Percentiles rank a stretch among this genome's conserved stretches.
These are phyloP conservation scores for Polydrusus pterygomalis DNA, from an alignment of 2,888 invertebrate genomes.

Conservation along the genomic window DNA sequence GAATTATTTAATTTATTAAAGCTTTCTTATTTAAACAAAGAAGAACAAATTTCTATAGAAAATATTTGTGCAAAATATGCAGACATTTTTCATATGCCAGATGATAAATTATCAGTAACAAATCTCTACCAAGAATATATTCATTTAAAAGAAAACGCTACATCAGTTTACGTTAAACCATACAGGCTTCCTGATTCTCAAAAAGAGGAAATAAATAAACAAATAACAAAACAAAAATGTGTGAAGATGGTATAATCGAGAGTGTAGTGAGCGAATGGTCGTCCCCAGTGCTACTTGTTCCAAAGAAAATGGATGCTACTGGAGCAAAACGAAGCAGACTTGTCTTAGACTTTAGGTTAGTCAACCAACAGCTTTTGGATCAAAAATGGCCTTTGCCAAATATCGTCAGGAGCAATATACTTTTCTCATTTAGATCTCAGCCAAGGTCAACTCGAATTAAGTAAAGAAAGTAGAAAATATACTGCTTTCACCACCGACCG, in stretches of 20 bases:
- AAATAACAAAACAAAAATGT: slow-evolving; percentile 30
- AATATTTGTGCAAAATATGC: slow-evolving; percentile 19
- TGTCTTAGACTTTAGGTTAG: too few relatives aligned
- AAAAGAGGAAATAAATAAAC: slow-evolving; percentile 37
- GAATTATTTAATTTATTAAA: slow-evolving; percentile 3
- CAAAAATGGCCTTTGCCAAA: too few relatives aligned
- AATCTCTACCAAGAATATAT: slow-evolving; percentile 30
- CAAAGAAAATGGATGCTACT: too few relatives aligned
- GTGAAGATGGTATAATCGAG: slow-evolving; percentile 24
- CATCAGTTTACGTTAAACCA: slow-evolving; percentile 36
- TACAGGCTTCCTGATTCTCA: slow-evolving; percentile 38
- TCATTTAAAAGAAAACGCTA: background rate
- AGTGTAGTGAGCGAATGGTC: too few relatives aligned
- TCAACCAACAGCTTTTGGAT: too few relatives aligned
- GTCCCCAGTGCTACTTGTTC: too few relatives aligned
- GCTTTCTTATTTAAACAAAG: slow-evolving; percentile 17
- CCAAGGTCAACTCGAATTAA: too few relatives aligned
- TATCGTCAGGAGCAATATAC: too few relatives aligned
- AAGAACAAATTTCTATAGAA: slow-evolving; percentile 20
- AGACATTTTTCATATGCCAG: slow-evolving; percentile 29
- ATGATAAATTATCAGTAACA: slow-evolving; percentile 28
- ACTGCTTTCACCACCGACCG: too few relatives aligned
- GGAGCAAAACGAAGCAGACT: too few relatives aligned
- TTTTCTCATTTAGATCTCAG: too few relatives aligned
- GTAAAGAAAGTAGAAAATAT: too few relatives aligned